Evolutionary conservation across 2,888 invertebrate genomes (phyloP).

Genomic region (Pollenia angustigena): DNA sequence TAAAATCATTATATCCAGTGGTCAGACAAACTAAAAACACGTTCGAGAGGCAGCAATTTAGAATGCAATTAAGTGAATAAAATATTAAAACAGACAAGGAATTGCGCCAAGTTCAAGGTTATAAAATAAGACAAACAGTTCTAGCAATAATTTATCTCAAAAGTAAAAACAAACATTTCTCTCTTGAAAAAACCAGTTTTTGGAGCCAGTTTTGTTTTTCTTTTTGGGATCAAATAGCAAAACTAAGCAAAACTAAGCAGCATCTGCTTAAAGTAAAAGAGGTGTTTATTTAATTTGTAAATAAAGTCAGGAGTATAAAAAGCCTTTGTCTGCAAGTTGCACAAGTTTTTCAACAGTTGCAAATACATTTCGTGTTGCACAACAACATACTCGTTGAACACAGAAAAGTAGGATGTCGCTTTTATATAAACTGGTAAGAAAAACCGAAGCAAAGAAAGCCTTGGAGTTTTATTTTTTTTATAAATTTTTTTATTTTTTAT

Average conservation of each 20-base stretch:
- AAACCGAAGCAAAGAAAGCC: neutral
- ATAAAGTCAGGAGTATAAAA: conserved; percentile 34
- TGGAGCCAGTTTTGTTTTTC: neutral
- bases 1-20: neutral
- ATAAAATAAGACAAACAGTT: neutral
- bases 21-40: neutral
- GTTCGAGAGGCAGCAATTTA: neutral
- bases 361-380: conserved; percentile 5
- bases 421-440: conserved; percentile 59
- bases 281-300: conserved; percentile 13
- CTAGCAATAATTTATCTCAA: neutral
- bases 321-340: neutral
- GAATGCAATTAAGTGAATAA: conserved; percentile 6
- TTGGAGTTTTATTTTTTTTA: neutral
- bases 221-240: neutral
- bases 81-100: neutral
- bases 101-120: conserved; percentile 51
- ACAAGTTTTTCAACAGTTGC: conserved; percentile 54
- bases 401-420: neutral
- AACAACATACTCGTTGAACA: conserved; percentile 35
- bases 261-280: neutral
- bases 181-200: conserved; percentile 26
- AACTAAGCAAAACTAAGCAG: neutral
- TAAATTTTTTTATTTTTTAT: conserved; percentile 16
- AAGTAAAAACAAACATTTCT: neutral